Evolutionary conservation across 2,797 vertebrate species (phyloP).

Genomic region (Sebastes cheni): DNA sequence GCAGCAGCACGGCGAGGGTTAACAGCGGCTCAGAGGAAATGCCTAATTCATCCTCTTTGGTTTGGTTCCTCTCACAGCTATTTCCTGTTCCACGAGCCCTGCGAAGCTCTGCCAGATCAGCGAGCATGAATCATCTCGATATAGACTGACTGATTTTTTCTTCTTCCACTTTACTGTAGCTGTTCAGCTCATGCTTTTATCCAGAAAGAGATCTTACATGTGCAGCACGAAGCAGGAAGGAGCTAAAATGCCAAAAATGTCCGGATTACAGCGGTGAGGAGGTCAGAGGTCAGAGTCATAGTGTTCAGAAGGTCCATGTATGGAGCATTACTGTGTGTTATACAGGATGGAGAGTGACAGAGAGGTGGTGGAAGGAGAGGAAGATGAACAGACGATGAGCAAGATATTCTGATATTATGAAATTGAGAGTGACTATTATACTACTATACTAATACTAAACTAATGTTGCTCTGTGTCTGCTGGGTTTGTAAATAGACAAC

Average conservation of each 20-base stretch:
- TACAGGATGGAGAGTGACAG: neutral
- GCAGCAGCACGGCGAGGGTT: constrained; percentile 52
- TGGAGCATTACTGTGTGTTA: neutral
- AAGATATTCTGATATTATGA: too few species aligned
- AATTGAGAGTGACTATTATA: too few species aligned
- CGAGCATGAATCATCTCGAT: constrained; percentile 67
- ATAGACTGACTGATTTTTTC: neutral
- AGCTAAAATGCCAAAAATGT: constrained; percentile 2
- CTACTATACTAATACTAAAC: too few species aligned
- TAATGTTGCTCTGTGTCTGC: too few species aligned
- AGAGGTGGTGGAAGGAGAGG: neutral
- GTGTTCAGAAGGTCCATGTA: neutral
- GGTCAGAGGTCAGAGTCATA: constrained; percentile 33
- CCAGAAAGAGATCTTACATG: constrained; percentile 34
- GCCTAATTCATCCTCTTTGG: constrained; percentile 70
- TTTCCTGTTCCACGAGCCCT: constrained; percentile 73
- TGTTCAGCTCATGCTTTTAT: constrained; percentile 37
- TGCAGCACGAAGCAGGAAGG: neutral
- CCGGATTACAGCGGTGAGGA: constrained; percentile 2
- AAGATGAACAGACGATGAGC: neutral
- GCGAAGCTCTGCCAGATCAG: constrained; percentile 56
- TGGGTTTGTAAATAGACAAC: too few species aligned
- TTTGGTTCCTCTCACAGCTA: constrained; percentile 63
- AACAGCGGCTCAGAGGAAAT: constrained; percentile 68
- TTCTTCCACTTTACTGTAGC: constrained; percentile 14